Conservation (phyloP, 2,888 invertebrate genomes). For the Agrotis ipsilon region DNA sequence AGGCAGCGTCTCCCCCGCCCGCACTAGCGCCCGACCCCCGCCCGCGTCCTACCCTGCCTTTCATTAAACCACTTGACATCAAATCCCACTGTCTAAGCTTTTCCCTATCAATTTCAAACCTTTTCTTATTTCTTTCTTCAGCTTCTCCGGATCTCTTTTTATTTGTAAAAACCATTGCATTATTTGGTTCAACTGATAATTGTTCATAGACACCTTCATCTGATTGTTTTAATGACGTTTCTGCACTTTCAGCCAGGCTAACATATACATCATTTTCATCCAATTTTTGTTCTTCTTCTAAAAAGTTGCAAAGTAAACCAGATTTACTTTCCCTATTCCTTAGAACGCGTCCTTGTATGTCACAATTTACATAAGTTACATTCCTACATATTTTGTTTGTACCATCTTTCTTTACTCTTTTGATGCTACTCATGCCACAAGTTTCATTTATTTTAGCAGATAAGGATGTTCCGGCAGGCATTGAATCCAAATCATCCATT, state of each 20-base stretch:
- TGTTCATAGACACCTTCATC: constrained; percentile 92
- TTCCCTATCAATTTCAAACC: constrained; percentile 95
- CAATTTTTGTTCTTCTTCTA: constrained; percentile 76
- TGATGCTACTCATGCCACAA: constrained; percentile 85
- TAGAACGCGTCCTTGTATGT: constrained; percentile 89
- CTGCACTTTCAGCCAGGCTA: constrained; percentile 83
- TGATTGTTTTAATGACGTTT: constrained; percentile 71
- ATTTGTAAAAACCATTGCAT: constrained; percentile 55
- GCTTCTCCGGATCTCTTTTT: constrained; percentile 55
- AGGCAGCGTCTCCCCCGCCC: constrained; percentile 80
- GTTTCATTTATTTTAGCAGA: constrained; percentile 75
- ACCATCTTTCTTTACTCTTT: constrained; percentile 81
- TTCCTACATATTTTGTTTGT: constrained; percentile 92
- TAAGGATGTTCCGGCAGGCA: constrained; percentile 73
- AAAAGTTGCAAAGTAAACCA: constrained; percentile 68
- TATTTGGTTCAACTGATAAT: constrained; percentile 83
- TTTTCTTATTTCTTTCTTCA: constrained; percentile 78
- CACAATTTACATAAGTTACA: constrained; percentile 95
- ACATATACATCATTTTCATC: constrained; percentile 91
- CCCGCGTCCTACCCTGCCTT: constrained; percentile 83
- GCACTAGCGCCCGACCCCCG: constrained; percentile 81
- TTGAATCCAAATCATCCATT: constrained; percentile 94
- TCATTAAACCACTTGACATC: constrained; percentile 95
- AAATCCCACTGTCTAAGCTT: constrained; percentile 97
- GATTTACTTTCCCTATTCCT: constrained; percentile 77